Percentiles rank a stretch among this genome's conserved stretches.
Evolutionary conservation across 2,888 invertebrate genomes (phyloP).

Genomic region (Phytoseiulus persimilis): DNA sequence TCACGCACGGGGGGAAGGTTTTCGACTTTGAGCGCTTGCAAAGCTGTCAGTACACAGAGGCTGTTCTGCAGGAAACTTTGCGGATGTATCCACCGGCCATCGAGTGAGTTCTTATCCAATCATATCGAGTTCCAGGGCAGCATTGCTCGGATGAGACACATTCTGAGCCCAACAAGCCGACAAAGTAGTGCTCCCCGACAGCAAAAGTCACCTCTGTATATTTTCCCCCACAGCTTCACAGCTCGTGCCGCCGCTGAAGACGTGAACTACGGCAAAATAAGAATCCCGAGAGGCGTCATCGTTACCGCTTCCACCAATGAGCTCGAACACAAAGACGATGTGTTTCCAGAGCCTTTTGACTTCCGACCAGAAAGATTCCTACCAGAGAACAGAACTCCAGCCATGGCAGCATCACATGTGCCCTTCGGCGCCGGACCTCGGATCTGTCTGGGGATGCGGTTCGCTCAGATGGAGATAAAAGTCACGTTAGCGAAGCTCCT

Average conservation of each 20-base stretch:
- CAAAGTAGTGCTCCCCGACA: too few relatives aligned
- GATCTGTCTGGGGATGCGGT: too few relatives aligned
- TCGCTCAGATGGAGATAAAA: too few relatives aligned
- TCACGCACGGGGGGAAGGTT: too few relatives aligned
- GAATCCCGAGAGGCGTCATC: background rate
- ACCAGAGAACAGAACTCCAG: background rate
- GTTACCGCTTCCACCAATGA: background rate
- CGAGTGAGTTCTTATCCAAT: constrained; percentile 40
- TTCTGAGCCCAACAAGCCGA: too few relatives aligned
- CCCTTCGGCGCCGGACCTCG: too few relatives aligned
- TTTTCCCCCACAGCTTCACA: too few relatives aligned
- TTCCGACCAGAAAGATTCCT: constrained; percentile 17
- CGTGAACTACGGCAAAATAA: background rate
- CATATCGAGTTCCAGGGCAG: too few relatives aligned
- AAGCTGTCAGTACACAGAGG: constrained; percentile 43
- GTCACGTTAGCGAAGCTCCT: too few relatives aligned
- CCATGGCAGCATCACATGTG: background rate
- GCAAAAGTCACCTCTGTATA: too few relatives aligned
- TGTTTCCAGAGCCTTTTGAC: background rate
- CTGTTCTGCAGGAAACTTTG: constrained; percentile 43
- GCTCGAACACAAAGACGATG: background rate
- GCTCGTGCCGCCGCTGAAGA: background rate
- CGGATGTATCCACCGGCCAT: constrained; percentile 44
- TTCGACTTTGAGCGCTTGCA: constrained; percentile 43
- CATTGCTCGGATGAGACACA: too few relatives aligned